Percentiles rank a stretch among this genome's conserved stretches.
Conservation (phyloP, 1,140 invertebrate genomes). For the Teleopsis dalmanni region DNA sequence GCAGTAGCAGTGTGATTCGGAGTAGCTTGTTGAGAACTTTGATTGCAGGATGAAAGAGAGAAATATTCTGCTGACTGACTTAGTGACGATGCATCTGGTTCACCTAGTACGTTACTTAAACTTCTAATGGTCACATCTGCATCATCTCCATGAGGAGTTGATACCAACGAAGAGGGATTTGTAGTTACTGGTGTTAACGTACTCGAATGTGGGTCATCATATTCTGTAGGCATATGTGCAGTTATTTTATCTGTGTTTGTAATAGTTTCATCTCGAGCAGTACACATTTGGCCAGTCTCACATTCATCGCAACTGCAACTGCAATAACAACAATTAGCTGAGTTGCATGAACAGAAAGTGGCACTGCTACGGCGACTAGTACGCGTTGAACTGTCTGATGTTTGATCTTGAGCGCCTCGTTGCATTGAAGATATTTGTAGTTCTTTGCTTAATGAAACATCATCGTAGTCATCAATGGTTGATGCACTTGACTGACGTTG, state of each 20-base stretch:
- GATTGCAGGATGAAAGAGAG: constrained; percentile 25
- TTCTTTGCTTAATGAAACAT: no score
- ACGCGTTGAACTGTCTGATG: constrained; percentile 10
- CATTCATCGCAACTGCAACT: constrained; percentile 18
- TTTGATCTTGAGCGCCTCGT: neutral
- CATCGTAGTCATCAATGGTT: neutral
- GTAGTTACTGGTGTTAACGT: constrained; percentile 31
- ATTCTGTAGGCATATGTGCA: neutral
- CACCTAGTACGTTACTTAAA: constrained; percentile 15
- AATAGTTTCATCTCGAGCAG: constrained; percentile 5
- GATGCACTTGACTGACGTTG: constrained; percentile 7
- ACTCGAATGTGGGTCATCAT: constrained; percentile 24
- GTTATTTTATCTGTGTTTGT: constrained; percentile 1
- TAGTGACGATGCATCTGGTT: constrained; percentile 32
- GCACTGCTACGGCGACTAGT: constrained; percentile 14
- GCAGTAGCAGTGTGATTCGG: neutral
- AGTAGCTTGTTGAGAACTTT: constrained; percentile 8
- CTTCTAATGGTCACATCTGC: constrained; percentile 31
- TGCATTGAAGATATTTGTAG: no score
- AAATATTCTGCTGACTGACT: constrained; percentile 41
- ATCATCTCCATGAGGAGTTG: constrained; percentile 14
- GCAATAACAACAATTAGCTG: constrained; percentile 25
- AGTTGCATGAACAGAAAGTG: constrained; percentile 34
- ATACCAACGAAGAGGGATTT: constrained; percentile 11
- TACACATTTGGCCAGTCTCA: constrained; percentile 16